Base-by-base conservation (phyloP, 2,113 vertebrate genomes). In the Takifugu bimaculatus region DNA sequence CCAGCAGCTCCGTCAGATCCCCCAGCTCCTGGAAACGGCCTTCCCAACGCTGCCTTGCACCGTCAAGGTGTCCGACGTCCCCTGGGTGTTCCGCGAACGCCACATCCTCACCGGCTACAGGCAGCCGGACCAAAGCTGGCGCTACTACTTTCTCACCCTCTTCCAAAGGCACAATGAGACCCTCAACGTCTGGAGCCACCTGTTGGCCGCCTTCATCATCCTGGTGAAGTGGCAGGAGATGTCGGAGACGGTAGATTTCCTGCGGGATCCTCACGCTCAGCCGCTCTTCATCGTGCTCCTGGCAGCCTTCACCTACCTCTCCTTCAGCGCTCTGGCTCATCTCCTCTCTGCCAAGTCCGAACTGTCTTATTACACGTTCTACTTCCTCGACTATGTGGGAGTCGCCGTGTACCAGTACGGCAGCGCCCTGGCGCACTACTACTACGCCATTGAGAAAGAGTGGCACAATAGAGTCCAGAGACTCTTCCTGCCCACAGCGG, bases 91-190 rank as follows among this genome's bases (percentile, higher is more conserved):
- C 82, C 93, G 92, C 57, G 96, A 96, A 84, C 93, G 93, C 0
- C 94, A 98, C 88, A 94, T 98, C 88, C 86, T 92, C 9, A 63
- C 81, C 0, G 96, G 96, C 53, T 97, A 98, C 91, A 87, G 95
- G 45, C 94, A 94, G 0, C 81, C 94, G 10, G 92, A 93, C 62
- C 95, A 82, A 58, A 90, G 88, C 83, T 98, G 96, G 95, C 74
- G 90, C 9, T 98, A 94, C 62, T 98, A 96, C 85, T 94, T 96
- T 87, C 89, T 92, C 2, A 94, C 94, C 0, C 93, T 98, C 55
- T 98, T 97, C 90, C 94, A 93, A 85, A 91, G 92, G 85, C 96
- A 98, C 92, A 98, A 98, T 0, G 96, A 98, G 74, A 92, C 92
- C 0, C 68, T 97, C 71, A 98, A 97, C 0, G 93, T 98, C 13